Conservation (phyloP, 2,888 invertebrate genomes). For the Pharmacophagus antenor region DNA sequence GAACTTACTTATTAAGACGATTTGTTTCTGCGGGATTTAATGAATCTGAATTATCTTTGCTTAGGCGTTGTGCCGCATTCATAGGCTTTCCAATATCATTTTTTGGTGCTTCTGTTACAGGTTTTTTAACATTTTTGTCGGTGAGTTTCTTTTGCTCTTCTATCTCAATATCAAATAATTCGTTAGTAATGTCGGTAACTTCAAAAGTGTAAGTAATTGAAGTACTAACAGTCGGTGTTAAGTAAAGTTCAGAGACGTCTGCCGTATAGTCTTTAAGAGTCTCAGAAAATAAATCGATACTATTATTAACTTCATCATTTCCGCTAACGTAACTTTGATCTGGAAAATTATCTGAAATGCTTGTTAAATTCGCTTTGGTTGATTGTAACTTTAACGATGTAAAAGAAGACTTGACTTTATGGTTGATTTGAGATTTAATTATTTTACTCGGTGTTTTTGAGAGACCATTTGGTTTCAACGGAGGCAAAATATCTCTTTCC, state of each 20-base stretch:
- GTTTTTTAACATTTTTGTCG: constrained; percentile 48
- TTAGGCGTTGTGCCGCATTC: constrained; percentile 46
- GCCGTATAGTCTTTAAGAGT: constrained; percentile 46
- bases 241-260: constrained; percentile 45
- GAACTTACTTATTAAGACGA: constrained; percentile 10
- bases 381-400: constrained; percentile 40
- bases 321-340: constrained; percentile 33
- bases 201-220: constrained; percentile 53
- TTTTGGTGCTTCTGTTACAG: constrained; percentile 43
- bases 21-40: constrained; percentile 40
- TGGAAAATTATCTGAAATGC: constrained; percentile 25
- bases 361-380: constrained; percentile 19
- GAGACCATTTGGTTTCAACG: constrained; percentile 26
- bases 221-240: constrained; percentile 31
- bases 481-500: constrained; percentile 36
- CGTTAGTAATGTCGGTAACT: constrained; percentile 51
- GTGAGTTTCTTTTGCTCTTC: constrained; percentile 48
- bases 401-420: constrained; percentile 43
- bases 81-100: constrained; percentile 45
- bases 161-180: constrained; percentile 41
- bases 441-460: constrained; percentile 43
- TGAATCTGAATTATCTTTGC: constrained; percentile 42
- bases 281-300: constrained; percentile 42
- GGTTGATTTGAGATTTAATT: constrained; percentile 34
- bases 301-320: constrained; percentile 41